Conservation (phyloP, 2,888 invertebrate species). For the Falcaria lacertinaria region DNA sequence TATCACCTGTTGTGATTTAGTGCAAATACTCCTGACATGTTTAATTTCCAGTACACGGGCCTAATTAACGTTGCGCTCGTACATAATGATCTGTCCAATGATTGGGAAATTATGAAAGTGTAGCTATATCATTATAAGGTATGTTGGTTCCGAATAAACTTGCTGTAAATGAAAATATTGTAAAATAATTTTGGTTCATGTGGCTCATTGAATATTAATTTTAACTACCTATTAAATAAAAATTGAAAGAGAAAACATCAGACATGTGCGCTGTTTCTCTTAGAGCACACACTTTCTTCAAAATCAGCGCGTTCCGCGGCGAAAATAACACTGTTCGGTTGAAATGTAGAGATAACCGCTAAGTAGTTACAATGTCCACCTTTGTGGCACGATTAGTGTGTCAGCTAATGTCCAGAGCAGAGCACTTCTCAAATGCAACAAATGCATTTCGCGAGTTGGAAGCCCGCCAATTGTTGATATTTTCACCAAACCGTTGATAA, state of each 20-base stretch:
- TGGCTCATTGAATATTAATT: too few relatives aligned
- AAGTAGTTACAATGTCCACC: neutral
- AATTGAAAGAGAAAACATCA: too few relatives aligned
- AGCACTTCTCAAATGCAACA: conserved; percentile 31
- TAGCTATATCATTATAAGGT: neutral
- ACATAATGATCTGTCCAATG: neutral
- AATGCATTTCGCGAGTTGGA: conserved; percentile 46
- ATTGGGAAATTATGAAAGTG: neutral
- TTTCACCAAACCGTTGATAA: conserved; percentile 37
- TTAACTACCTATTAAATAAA: too few relatives aligned
- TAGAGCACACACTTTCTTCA: too few relatives aligned
- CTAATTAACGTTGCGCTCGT: neutral
- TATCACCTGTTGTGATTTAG: neutral
- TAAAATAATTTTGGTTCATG: too few relatives aligned
- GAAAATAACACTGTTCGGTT: neutral
- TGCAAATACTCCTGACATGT: neutral
- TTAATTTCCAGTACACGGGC: neutral
- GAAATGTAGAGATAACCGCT: neutral
- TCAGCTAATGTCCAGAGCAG: conserved; percentile 1
- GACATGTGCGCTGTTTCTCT: too few relatives aligned
- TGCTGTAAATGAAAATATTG: too few relatives aligned
- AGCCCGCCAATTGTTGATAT: conserved; percentile 40
- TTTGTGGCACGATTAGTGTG: neutral
- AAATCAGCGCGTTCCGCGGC: too few relatives aligned
- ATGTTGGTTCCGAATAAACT: too few relatives aligned